These are phyloP conservation scores for Philaenus spumarius DNA, from an alignment of 1,140 invertebrate species.

Conservation along the genomic window DNA sequence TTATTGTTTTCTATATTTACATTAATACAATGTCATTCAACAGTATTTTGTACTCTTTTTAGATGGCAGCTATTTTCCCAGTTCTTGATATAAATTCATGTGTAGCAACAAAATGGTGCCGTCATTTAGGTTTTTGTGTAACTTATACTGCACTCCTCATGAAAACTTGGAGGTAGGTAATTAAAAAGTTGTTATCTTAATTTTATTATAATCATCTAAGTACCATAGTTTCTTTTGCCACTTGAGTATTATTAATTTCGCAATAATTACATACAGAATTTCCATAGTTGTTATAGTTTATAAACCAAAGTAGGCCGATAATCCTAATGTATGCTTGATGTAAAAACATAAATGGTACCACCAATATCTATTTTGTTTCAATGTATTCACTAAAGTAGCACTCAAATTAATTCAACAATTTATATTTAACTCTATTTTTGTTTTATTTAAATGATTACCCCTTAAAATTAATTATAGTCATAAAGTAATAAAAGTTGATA, in stretches of 20 bases:
- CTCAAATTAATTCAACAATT: too few species aligned
- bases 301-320: background rate
- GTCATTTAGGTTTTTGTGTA: conserved; percentile 84
- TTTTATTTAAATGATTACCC: too few species aligned
- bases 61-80: conserved; percentile 89
- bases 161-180: conserved; percentile 88
- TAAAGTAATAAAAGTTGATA: too few species aligned
- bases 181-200: background rate
- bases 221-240: too few species aligned
- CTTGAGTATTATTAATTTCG: too few species aligned
- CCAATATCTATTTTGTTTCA: background rate
- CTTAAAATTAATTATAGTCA: too few species aligned
- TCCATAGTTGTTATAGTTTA: background rate
- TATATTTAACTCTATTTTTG: too few species aligned
- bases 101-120: conserved; percentile 83
- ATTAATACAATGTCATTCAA: too few species aligned
- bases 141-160: conserved; percentile 86
- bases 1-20: too few species aligned
- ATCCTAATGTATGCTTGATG: too few species aligned
- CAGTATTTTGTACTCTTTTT: too few species aligned
- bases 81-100: conserved; percentile 72
- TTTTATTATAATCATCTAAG: too few species aligned
- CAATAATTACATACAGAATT: background rate
- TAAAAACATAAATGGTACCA: background rate
- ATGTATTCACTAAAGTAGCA: background rate